These are phyloP conservation scores for Agrochola lychnidis DNA, from an alignment of 2,888 invertebrate genomes.

Conservation along the genomic window DNA sequence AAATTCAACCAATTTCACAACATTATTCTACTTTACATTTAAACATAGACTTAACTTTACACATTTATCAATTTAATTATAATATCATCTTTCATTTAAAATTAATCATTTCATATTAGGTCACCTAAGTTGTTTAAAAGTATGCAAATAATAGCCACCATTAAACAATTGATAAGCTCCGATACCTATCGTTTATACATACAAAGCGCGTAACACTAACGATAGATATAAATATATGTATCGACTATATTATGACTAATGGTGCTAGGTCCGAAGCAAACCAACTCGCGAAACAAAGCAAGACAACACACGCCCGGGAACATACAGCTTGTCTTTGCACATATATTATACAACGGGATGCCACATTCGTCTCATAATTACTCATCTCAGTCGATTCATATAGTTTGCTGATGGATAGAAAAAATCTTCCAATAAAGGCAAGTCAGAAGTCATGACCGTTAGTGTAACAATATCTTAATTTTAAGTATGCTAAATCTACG, in stretches of 20 bases:
- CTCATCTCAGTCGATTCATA: neutral
- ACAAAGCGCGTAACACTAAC: conserved; percentile 81
- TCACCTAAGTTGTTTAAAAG: neutral
- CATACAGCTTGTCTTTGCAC: conserved; percentile 5
- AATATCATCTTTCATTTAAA: conserved; percentile 12
- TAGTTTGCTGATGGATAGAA: neutral
- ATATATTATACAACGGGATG: conserved; percentile 11
- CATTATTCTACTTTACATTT: conserved; percentile 29
- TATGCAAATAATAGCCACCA: conserved; percentile 35
- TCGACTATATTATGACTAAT: conserved; percentile 79
- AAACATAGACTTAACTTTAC: conserved; percentile 26
- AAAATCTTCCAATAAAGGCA: neutral
- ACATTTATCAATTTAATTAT: conserved; percentile 14
- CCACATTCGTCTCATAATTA: neutral
- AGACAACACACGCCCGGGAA: conserved; percentile 56
- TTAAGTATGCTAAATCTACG: neutral
- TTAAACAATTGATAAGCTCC: conserved; percentile 69
- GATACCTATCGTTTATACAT: conserved; percentile 74
- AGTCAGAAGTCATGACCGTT: neutral
- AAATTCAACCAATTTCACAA: conserved; percentile 18
- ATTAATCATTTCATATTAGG: conserved; percentile 9
- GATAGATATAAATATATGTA: conserved; percentile 75
- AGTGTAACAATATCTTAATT: neutral
- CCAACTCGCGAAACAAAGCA: conserved; percentile 71
- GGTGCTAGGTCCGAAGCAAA: conserved; percentile 78